Evolutionary conservation across 1,140 invertebrate genomes (phyloP), one percentile per base, ranked within the genome.

Genomic region (Eumeta japonica): DNA sequence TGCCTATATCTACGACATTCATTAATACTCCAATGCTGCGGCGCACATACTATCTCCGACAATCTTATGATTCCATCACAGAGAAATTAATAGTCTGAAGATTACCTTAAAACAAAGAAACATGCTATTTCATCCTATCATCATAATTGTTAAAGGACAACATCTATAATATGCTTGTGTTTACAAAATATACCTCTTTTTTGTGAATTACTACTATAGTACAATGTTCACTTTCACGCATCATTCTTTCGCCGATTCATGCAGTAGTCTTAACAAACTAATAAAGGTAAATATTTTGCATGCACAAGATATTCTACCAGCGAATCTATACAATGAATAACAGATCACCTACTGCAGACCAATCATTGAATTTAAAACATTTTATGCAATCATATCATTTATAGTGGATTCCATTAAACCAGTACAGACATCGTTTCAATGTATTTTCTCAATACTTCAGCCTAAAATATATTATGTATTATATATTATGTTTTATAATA

Each of bases 11-110:
- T 70, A 72, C 60, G n/a, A n/a, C n/a, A n/a, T n/a, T 55, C 50
- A 62, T 46, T 67, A 73, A 73, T 72, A 72, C 67, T 72, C 58
- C 63, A 62, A 66, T 70, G 67, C 63, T 50, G 54, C 56, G 58
- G 50, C 46, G 53, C 55, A 51, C 52, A 59, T 62, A 55, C 55
- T 62, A 61, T 54, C 62, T 63, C 51, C 46, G 48, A 64, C 58
- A 64, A n/a, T n/a, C n/a, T n/a, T n/a, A 50, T 66, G 55, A 54
- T 54, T 55, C 53, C 58, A 68, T 70, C 68, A 73, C 68, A 73
- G 62, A 66, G 60, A 62, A 62, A 62, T 60, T 45, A 55, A 60
- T 58, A 62, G 39, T 40, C 55, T 52, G 48, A 55, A 55, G 45
- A 52, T 64, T 60, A 64, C 54, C 58, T 61, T 56, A 56, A 63